Conservation (phyloP, 2,888 invertebrate genomes). For the Dolichomitus sp. region DNA sequence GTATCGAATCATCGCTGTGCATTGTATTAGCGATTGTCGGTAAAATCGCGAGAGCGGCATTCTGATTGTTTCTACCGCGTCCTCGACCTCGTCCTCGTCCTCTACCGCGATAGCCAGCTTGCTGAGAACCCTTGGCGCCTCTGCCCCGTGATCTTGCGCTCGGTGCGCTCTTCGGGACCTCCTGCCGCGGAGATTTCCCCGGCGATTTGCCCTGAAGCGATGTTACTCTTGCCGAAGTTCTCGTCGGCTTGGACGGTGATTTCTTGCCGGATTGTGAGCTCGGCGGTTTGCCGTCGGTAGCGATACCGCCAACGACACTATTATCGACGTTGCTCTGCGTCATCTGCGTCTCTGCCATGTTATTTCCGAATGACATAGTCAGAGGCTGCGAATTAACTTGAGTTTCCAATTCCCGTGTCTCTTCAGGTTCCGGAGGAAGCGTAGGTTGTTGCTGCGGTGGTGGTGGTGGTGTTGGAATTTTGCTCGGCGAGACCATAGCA, state of each 20-base stretch:
- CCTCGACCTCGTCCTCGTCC: constrained; percentile 85
- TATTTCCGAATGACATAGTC: constrained; percentile 65
- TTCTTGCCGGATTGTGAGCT: constrained; percentile 86
- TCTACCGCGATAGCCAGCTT: constrained; percentile 77
- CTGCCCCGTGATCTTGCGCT: constrained; percentile 87
- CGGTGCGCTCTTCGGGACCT: constrained; percentile 73
- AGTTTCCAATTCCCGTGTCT: constrained; percentile 37
- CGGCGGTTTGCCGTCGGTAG: constrained; percentile 42
- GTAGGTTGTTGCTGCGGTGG: constrained; percentile 74
- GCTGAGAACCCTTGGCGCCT: constrained; percentile 82
- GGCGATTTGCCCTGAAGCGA: constrained; percentile 90
- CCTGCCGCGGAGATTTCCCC: constrained; percentile 87
- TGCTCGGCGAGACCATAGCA: constrained; percentile 91
- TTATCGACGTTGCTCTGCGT: constrained; percentile 36
- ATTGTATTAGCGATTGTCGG: constrained; percentile 76
- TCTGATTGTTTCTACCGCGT: constrained; percentile 82
- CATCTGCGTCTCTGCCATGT: constrained; percentile 63
- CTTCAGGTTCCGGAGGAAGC: constrained; percentile 46
- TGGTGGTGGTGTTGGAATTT: constrained; percentile 86
- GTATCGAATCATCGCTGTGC: constrained; percentile 90
- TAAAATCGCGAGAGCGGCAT: constrained; percentile 68
- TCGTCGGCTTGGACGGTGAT: constrained; percentile 88
- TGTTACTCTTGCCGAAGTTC: constrained; percentile 89
- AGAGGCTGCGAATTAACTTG: constrained; percentile 55
- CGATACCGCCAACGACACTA: neutral